A percentile compares a stretch with the other conserved stretches of the same genome.
Evolutionary conservation across 35 echinoderm and acorn worm genomes (phyloP).

Genomic region (Apostichopus californicus): DNA sequence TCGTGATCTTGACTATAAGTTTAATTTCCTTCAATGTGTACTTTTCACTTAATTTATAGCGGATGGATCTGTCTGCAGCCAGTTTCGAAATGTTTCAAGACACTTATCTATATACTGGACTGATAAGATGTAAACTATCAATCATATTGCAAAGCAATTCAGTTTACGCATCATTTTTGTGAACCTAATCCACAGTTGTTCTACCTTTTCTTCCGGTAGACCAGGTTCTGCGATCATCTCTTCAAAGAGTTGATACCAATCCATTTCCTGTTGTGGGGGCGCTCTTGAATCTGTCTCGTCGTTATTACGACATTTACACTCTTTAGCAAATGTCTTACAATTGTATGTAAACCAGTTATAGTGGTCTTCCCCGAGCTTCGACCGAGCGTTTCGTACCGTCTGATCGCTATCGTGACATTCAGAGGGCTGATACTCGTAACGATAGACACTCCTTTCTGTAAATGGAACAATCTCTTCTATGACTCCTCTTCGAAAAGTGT

Average conservation of each 20-base stretch:
- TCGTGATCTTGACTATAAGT: too few species aligned
- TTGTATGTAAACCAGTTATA: neutral
- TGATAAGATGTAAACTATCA: too few species aligned
- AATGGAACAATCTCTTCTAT: neutral
- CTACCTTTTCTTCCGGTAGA: neutral
- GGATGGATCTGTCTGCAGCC: too few species aligned
- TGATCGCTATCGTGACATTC: neutral
- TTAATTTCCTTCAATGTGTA: too few species aligned
- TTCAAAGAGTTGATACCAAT: neutral
- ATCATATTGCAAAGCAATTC: neutral
- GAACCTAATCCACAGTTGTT: neutral
- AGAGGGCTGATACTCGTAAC: neutral
- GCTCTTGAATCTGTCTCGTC: neutral
- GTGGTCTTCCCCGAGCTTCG: neutral
- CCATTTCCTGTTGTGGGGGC: neutral
- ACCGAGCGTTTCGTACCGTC: neutral
- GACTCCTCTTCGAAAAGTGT: neutral
- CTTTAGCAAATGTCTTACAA: conserved; percentile 26
- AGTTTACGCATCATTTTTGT: neutral
- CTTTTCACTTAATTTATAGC: too few species aligned
- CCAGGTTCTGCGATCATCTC: conserved; percentile 25
- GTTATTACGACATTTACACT: conserved; percentile 3
- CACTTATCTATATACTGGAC: too few species aligned
- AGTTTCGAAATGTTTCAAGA: too few species aligned
- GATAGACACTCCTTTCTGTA: neutral